A percentile compares a stretch with the other conserved stretches of the same genome.
Conservation (phyloP, 2,113 vertebrate genomes). For the Lates calcarifer region DNA sequence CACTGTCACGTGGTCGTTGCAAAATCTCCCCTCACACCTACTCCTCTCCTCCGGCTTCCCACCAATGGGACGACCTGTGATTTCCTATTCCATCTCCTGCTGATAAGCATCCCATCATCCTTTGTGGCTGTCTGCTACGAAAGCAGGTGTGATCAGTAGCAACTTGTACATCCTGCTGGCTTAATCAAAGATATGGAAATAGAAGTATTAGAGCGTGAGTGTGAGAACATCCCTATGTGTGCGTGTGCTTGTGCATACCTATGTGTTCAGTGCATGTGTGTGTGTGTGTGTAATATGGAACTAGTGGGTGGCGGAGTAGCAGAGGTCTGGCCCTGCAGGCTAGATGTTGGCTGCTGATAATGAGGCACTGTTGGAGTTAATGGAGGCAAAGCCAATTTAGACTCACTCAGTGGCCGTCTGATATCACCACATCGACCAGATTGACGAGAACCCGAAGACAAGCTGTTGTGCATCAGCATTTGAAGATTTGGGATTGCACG, state of each 20-base stretch:
- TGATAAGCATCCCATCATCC: constrained; percentile 57
- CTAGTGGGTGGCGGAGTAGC: constrained; percentile 39
- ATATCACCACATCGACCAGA: constrained; percentile 57
- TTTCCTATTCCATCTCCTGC: constrained; percentile 37
- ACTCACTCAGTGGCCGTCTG: constrained; percentile 56
- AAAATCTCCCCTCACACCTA: not conserved
- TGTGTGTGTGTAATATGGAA: constrained; percentile 14
- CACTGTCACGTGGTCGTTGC: constrained; percentile 8
- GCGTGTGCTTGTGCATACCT: constrained; percentile 14
- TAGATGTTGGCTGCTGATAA: constrained; percentile 70
- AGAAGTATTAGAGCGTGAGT: constrained; percentile 24
- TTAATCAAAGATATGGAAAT: constrained; percentile 76
- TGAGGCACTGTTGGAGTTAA: constrained; percentile 61
- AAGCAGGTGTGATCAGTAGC: constrained; percentile 68
- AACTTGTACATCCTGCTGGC: constrained; percentile 57
- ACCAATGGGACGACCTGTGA: constrained; percentile 22
- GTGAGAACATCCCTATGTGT: not conserved
- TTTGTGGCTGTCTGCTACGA: constrained; percentile 53
- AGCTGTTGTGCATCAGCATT: constrained; percentile 48
- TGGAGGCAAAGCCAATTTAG: constrained; percentile 73
- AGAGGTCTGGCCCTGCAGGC: constrained; percentile 68
- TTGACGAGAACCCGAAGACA: constrained; percentile 52
- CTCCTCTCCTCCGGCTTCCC: not conserved
- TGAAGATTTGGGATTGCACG: constrained; percentile 32
- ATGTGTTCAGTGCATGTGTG: constrained; percentile 22